These are phyloP conservation scores for Aurelia sp. DNA, from an alignment of 30 jellyfish, hydroid and myxozoan species.

Conservation along the genomic window DNA sequence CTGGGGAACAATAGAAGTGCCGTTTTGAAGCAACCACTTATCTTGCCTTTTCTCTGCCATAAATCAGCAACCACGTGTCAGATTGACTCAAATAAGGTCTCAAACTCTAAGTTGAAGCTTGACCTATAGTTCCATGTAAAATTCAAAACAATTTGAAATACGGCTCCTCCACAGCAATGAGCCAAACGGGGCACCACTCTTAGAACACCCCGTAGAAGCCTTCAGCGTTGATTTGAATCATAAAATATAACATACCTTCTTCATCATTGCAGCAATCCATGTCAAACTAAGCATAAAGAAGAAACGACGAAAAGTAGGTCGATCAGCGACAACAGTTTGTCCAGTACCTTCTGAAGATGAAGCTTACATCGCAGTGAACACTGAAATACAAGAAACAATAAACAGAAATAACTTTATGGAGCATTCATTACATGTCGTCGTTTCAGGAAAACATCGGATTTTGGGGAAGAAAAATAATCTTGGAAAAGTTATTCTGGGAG, in stretches of 20 bases:
- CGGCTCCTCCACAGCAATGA: too few species aligned
- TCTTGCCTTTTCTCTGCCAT: too few species aligned
- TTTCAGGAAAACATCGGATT: conserved; percentile 49
- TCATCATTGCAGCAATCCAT: conserved; percentile 28
- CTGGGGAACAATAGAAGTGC: too few species aligned
- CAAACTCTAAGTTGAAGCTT: too few species aligned
- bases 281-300: conserved; percentile 38
- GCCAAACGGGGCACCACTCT: too few species aligned
- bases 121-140: too few species aligned
- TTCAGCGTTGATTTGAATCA: too few species aligned
- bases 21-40: too few species aligned
- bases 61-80: too few species aligned
- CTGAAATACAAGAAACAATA: conserved; percentile 34
- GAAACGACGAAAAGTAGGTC: conserved; percentile 45
- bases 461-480: conserved; percentile 31
- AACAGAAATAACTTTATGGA: background rate
- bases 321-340: background rate
- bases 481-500: conserved; percentile 51
- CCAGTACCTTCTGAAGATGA: conserved; percentile 21
- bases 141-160: too few species aligned
- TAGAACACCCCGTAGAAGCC: too few species aligned
- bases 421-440: conserved; percentile 50
- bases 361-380: conserved; percentile 16
- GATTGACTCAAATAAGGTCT: too few species aligned
- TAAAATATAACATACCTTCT: background rate